Base-by-base conservation (phyloP, 1,140 invertebrate genomes). In the Luehdorfia chinensis region DNA sequence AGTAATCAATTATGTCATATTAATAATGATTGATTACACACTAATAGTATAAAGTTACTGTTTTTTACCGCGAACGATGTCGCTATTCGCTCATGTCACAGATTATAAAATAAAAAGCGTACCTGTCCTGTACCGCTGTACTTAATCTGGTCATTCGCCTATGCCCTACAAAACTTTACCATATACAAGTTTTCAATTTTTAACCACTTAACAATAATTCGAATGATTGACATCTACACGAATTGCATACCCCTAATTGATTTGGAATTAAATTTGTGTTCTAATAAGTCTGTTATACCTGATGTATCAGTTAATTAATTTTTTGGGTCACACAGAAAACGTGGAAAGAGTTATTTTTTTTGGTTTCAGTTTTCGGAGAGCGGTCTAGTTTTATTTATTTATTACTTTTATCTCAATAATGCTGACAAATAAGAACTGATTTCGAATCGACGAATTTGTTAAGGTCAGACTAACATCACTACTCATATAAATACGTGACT, bases 11-110 rank as follows among this genome's bases (percentile, higher is more conserved):
- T 31, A 31, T 31, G 28, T 31, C 28, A 9, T 11, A 31, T 31
- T 31, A 31, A 11, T 31, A 31, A 12, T 31, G 28, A 31, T 31
- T 31, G 28, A 31, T 31, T 13, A 31, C 28, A 11, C n/a, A 31
- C 5, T 28, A 28, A n/a, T 31, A 12, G n/a, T 4, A 9, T 4
- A 2, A 3, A 3, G 19, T 31, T 31, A 4, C 2, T 11, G n/a
- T 31, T 31, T 31, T 31, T 31, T 31, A 9, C 8, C 28, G 28
- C 6, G 28, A 31, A 31, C n/a, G n/a, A 31, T 11, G 28, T 9
- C 1, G 11, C 28, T 8, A 2, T n/a, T 5, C n/a, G 11, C 2
- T 11, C 11, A 9, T 4, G 9, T 31, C 28, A 31, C 11, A 31
- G 28, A 31, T 13, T 31, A 31, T 11, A 31, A 11, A 31, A 6